Evolutionary conservation across 2,888 invertebrate genomes (phyloP).

Genomic region (Acronicta leporina): DNA sequence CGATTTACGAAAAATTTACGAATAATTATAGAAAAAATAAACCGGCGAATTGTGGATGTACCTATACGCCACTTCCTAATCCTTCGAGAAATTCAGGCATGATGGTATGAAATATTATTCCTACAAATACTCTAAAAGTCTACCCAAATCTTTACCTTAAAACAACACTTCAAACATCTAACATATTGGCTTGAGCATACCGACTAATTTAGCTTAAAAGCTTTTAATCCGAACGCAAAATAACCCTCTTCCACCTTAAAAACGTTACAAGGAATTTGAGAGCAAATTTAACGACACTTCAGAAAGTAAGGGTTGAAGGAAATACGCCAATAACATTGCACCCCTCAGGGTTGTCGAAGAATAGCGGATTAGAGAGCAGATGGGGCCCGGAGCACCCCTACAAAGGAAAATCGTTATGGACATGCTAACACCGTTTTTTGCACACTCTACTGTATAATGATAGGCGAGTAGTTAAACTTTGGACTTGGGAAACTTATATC

Average conservation of each 20-base stretch:
- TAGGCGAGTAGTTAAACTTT: slow-evolving; percentile 18
- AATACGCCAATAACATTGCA: slow-evolving; percentile 51
- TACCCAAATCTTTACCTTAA: too few relatives aligned
- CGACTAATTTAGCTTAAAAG: too few relatives aligned
- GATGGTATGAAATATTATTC: too few relatives aligned
- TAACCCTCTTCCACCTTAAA: slow-evolving; percentile 32
- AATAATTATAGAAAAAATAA: too few relatives aligned
- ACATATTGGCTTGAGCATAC: too few relatives aligned
- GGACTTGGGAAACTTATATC: slow-evolving; percentile 15
- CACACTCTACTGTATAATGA: slow-evolving; percentile 58
- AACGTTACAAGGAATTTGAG: slow-evolving; percentile 40
- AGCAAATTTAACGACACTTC: slow-evolving; percentile 47
- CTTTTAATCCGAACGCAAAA: slow-evolving; percentile 2
- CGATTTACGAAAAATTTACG: too few relatives aligned
- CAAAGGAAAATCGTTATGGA: slow-evolving; percentile 69
- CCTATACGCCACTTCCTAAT: too few relatives aligned
- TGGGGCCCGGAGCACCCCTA: slow-evolving; percentile 53
- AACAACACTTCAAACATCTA: too few relatives aligned
- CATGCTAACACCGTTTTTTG: slow-evolving; percentile 69
- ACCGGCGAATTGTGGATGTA: too few relatives aligned
- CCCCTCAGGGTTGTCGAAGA: slow-evolving; percentile 52
- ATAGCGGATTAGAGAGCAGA: slow-evolving; percentile 61
- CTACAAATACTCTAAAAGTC: too few relatives aligned
- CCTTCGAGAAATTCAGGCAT: too few relatives aligned
- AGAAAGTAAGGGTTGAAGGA: slow-evolving; percentile 46